Conservation (phyloP, 2,888 invertebrate species). For the Lampropteryx suffumata region DNA sequence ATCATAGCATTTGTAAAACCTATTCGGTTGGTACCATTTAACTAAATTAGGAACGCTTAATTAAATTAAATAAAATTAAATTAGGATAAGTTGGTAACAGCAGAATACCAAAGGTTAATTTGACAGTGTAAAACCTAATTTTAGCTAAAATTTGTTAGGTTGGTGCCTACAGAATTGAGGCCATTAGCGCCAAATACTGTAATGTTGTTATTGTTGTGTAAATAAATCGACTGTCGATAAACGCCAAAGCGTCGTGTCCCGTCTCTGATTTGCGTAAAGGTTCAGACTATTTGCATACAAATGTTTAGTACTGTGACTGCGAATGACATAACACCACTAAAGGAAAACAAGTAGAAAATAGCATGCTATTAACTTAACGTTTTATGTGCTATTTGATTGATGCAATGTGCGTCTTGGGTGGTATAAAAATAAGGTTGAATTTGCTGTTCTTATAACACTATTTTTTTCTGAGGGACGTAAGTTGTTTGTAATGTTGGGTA, state of each 20-base stretch:
- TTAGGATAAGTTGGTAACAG: too few relatives aligned
- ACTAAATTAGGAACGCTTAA: too few relatives aligned
- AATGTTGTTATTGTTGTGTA: too few relatives aligned
- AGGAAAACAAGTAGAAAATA: constrained; percentile 48
- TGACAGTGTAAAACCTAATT: too few relatives aligned
- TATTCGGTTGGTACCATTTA: too few relatives aligned
- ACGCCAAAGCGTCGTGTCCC: constrained; percentile 3
- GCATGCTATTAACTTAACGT: constrained; percentile 43
- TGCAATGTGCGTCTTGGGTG: constrained; percentile 39
- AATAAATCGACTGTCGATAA: constrained; percentile 12
- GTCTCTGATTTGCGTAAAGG: constrained; percentile 11
- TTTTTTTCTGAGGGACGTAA: too few relatives aligned
- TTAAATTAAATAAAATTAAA: too few relatives aligned
- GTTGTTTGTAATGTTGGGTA: not conserved
- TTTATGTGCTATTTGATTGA: constrained; percentile 45
- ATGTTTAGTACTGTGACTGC: constrained; percentile 44
- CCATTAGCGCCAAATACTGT: too few relatives aligned
- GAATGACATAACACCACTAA: constrained; percentile 44
- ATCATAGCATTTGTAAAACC: too few relatives aligned
- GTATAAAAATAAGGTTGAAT: constrained; percentile 37
- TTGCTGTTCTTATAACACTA: constrained; percentile 26
- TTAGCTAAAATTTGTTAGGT: too few relatives aligned
- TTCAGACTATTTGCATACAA: constrained; percentile 45
- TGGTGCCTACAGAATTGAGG: too few relatives aligned
- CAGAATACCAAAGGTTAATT: too few relatives aligned